phyloP scores from a whole-genome alignment of 2,113 vertebrate genomes.

The Xiphophorus hellerii region DNA sequence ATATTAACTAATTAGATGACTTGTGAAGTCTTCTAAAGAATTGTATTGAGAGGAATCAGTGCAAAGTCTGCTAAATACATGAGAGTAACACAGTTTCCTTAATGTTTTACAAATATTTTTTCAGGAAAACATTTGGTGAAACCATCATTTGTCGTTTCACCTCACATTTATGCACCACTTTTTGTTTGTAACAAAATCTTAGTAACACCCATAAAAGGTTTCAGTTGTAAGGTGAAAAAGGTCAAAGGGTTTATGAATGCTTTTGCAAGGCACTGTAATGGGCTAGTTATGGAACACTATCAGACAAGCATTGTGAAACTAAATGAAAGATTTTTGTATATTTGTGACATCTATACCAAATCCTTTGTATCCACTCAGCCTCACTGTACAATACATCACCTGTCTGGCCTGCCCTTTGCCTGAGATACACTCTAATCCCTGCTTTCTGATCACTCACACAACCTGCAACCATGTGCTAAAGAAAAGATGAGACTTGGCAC shows the following conservation, averaged over 20 bases:
- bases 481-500: neutral
- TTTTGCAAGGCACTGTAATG: neutral
- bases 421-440: slow-evolving; percentile 19
- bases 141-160: neutral
- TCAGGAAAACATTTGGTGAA: neutral
- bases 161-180: neutral
- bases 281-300: neutral
- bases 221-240: neutral
- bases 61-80: neutral
- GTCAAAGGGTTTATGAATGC: neutral
- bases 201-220: neutral
- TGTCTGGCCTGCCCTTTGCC: neutral
- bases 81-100: neutral
- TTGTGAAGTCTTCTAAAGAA: neutral
- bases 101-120: neutral
- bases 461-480: neutral
- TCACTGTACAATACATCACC: slow-evolving; percentile 5
- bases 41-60: neutral
- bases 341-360: neutral
- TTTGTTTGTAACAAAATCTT: neutral
- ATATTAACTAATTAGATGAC: neutral
- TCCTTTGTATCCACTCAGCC: neutral
- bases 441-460: neutral
- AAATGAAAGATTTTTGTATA: neutral
- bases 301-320: neutral